Conservation (phyloP, 2,888 invertebrate genomes). For the Stomorhina lunata region DNA sequence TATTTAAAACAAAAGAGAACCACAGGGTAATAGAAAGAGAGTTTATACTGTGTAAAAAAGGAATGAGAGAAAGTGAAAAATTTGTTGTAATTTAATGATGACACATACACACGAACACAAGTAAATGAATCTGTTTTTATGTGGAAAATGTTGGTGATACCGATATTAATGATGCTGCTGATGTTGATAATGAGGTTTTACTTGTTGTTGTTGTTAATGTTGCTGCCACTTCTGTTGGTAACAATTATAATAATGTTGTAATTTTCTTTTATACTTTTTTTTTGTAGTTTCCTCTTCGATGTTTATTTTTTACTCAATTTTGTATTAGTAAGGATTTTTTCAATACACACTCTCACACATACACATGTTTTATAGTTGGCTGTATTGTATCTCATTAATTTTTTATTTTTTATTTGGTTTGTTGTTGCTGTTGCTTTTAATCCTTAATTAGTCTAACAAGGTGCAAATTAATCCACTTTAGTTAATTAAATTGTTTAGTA, state of each 20-base stretch:
- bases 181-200: neutral
- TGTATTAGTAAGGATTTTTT: neutral
- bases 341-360: neutral
- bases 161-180: constrained; percentile 16
- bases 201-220: constrained; percentile 17
- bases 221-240: neutral
- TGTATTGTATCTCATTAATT: constrained; percentile 1
- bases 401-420: neutral
- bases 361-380: constrained; percentile 33
- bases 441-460: constrained; percentile 79
- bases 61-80: neutral
- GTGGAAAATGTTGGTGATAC: constrained; percentile 22
- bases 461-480: constrained; percentile 79
- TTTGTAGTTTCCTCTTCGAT: constrained; percentile 1
- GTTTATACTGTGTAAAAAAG: too few species aligned
- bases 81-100: constrained; percentile 26
- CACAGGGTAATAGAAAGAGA: neutral
- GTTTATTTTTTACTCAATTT: neutral
- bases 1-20: constrained; percentile 17
- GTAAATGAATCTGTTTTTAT: neutral
- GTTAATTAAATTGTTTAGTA: constrained; percentile 75
- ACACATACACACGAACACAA: neutral
- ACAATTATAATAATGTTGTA: constrained; percentile 25
- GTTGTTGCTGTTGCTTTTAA: constrained; percentile 69
- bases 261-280: neutral